Conservation (phyloP, 2,113 vertebrate species). For the Callipepla squamata region DNA sequence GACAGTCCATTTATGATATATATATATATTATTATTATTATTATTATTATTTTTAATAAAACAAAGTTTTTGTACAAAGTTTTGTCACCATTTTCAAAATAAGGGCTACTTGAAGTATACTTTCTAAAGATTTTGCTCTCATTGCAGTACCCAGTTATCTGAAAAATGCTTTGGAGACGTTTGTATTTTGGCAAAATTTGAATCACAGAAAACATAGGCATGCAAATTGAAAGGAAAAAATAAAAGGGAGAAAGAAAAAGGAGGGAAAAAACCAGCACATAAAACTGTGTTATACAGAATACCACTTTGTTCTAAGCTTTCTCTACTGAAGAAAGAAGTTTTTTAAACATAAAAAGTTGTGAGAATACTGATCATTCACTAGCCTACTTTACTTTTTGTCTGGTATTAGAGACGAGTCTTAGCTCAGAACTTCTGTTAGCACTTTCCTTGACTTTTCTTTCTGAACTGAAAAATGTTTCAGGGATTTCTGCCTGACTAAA, state of each 20-base stretch:
- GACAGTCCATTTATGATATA: background rate
- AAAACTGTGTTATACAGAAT: background rate
- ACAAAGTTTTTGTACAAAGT: background rate
- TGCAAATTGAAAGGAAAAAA: background rate
- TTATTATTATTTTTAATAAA: background rate
- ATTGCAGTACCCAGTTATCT: background rate
- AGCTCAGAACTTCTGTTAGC: background rate
- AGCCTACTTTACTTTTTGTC: background rate
- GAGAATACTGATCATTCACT: background rate
- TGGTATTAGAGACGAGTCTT: background rate
- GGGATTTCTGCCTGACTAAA: background rate
- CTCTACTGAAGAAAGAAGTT: background rate
- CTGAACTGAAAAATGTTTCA: background rate
- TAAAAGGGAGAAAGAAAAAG: background rate
- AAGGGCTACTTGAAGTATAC: background rate
- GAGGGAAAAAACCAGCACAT: background rate
- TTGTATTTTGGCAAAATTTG: background rate
- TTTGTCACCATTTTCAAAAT: background rate
- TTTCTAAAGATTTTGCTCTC: background rate
- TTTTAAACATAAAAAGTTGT: background rate
- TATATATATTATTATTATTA: background rate
- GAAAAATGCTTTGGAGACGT: background rate
- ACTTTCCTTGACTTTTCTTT: background rate
- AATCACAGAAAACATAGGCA: background rate
- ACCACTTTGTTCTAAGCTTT: background rate